Evolutionary conservation across 1,140 invertebrate species (phyloP).

Genomic region (Zaprionus inermis): DNA sequence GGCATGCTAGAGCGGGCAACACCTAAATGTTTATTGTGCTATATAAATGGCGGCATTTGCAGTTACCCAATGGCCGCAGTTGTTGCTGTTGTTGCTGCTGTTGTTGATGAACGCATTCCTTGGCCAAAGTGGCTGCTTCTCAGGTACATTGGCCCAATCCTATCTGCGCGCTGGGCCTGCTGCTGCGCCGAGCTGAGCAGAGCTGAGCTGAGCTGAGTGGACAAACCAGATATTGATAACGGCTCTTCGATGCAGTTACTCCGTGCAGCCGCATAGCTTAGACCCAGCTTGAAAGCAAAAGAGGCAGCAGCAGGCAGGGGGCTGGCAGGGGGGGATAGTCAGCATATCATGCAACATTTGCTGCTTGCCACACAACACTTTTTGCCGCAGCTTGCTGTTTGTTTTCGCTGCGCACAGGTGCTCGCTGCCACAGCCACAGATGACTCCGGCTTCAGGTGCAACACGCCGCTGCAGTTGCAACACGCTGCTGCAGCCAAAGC

Average conservation of each 20-base stretch:
- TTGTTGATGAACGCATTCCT: constrained; percentile 72
- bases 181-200: constrained; percentile 46
- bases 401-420: constrained; percentile 76
- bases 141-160: constrained; percentile 83
- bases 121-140: constrained; percentile 77
- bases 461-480: constrained; percentile 27
- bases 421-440: constrained; percentile 39
- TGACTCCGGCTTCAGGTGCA: constrained; percentile 63
- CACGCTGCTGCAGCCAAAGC: constrained; percentile 27
- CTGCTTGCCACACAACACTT: constrained; percentile 61
- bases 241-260: constrained; percentile 83
- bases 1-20: constrained; percentile 66
- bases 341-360: constrained; percentile 74
- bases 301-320: constrained; percentile 11
- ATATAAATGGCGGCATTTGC: constrained; percentile 81
- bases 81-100: constrained; percentile 16
- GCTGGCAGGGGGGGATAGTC: constrained; percentile 4
- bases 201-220: constrained; percentile 70
- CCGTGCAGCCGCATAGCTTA: constrained; percentile 69
- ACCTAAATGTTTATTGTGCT: constrained; percentile 82
- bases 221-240: constrained; percentile 84
- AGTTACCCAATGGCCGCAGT: constrained; percentile 70
- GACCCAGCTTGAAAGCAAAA: constrained; percentile 45
- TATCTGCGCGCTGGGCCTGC: constrained; percentile 54
- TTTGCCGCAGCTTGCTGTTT: constrained; percentile 59